These are phyloP conservation scores for Cybosia mesomella DNA, from an alignment of 2,888 invertebrate genomes.

Conservation along the genomic window DNA sequence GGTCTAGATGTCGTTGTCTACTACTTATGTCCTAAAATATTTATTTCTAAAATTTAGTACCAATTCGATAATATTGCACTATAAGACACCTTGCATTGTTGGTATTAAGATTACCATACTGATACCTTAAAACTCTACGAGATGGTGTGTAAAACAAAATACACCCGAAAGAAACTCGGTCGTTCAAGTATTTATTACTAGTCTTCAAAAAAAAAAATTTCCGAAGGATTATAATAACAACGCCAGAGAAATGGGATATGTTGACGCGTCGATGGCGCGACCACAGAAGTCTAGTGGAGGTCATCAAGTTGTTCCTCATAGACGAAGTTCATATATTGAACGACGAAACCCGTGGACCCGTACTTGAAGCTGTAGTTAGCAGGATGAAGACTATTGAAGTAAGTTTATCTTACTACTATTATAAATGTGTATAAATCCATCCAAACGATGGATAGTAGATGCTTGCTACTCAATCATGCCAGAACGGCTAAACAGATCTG, in stretches of 20 bases:
- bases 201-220: neutral
- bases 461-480: neutral
- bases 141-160: no score
- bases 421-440: no score
- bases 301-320: slow-evolving; percentile 89
- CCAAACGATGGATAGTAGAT: neutral
- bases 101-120: no score
- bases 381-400: slow-evolving; percentile 92
- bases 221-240: slow-evolving; percentile 90
- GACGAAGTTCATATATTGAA: slow-evolving; percentile 93
- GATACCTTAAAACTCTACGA: no score
- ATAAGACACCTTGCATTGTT: no score
- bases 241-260: slow-evolving; percentile 95
- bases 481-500: no score
- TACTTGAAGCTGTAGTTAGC: slow-evolving; percentile 92
- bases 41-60: no score
- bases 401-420: slow-evolving; percentile 14
- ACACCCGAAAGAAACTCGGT: neutral
- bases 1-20: no score
- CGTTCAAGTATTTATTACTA: neutral
- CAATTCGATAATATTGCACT: no score
- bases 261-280: slow-evolving; percentile 92
- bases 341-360: slow-evolving; percentile 91
- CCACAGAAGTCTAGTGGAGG: slow-evolving; percentile 87
- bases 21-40: no score